These are phyloP conservation scores for Stratiomys singularior DNA, from an alignment of 2,888 invertebrate species.

Conservation along the genomic window DNA sequence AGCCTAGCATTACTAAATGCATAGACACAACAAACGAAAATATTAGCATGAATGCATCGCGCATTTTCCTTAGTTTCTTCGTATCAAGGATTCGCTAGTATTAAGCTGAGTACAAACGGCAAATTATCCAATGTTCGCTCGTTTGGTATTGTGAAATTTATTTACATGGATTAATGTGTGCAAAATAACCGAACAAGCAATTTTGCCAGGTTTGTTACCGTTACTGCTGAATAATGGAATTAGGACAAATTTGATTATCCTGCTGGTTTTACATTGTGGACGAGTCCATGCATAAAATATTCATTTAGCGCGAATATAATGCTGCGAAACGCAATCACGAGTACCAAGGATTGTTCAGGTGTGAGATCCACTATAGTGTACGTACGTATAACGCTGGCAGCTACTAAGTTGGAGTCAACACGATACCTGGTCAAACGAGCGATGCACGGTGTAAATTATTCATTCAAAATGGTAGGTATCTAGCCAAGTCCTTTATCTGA, in stretches of 20 bases:
- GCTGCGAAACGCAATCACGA: slow-evolving; percentile 18
- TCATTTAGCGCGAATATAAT: slow-evolving; percentile 31
- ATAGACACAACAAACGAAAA: no score
- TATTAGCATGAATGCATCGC: no score
- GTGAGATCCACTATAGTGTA: slow-evolving; percentile 6
- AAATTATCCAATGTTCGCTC: no score
- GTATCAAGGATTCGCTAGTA: no score
- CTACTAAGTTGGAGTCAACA: neutral
- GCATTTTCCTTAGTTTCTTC: no score
- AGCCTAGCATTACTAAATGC: no score
- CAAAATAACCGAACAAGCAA: slow-evolving; percentile 38
- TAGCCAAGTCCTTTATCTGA: slow-evolving; percentile 22
- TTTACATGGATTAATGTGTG: neutral
- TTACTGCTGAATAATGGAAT: slow-evolving; percentile 45
- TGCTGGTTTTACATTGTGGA: slow-evolving; percentile 29
- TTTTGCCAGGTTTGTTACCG: slow-evolving; percentile 37
- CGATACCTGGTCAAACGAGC: neutral
- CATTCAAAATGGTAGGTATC: neutral
- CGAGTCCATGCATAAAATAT: slow-evolving; percentile 42
- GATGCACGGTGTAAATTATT: slow-evolving; percentile 25
- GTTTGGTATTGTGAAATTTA: neutral
- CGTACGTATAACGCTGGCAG: no score
- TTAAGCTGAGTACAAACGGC: no score
- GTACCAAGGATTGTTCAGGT: slow-evolving; percentile 8
- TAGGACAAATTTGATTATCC: slow-evolving; percentile 45